Percentiles rank a stretch among this genome's conserved stretches.
Evolutionary conservation across 1,140 invertebrate genomes (phyloP).

Genomic region (Antheraea mylitta): DNA sequence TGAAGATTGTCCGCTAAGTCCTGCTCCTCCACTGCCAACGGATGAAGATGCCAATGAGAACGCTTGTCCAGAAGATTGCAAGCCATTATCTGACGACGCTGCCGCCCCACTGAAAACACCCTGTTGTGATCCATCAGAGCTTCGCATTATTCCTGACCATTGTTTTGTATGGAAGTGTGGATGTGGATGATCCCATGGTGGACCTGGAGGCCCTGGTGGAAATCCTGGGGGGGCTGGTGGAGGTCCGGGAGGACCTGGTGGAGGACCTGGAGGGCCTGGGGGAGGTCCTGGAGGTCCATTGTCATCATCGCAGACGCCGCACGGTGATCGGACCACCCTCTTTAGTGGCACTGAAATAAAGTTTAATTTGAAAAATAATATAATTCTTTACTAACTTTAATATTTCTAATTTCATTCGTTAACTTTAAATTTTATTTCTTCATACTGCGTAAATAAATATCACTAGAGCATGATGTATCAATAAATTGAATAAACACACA

Average conservation of each 20-base stretch:
- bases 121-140: slow-evolving; percentile 34
- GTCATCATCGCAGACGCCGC: not conserved
- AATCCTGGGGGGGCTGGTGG: slow-evolving; percentile 8
- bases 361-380: not conserved
- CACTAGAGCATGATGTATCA: too few species aligned
- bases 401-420: too few species aligned
- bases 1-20: not conserved
- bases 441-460: too few species aligned
- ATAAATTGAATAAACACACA: too few species aligned
- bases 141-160: slow-evolving; percentile 51
- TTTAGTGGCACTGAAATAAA: slow-evolving; percentile 3
- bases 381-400: too few species aligned
- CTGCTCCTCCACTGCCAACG: slow-evolving; percentile 15
- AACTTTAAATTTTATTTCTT: too few species aligned
- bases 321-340: slow-evolving; percentile 7
- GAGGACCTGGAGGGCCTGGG: slow-evolving; percentile 13
- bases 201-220: slow-evolving; percentile 19
- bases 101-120: slow-evolving; percentile 63
- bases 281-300: slow-evolving; percentile 21
- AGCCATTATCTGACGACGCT: slow-evolving; percentile 38
- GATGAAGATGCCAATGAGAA: slow-evolving; percentile 50
- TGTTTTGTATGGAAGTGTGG: slow-evolving; percentile 49
- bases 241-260: slow-evolving; percentile 32
- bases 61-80: slow-evolving; percentile 39
- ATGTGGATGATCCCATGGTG: slow-evolving; percentile 37